Evolutionary conservation across 2,888 invertebrate genomes (phyloP), one percentile per base, ranked within the genome.

Genomic region (Scaptodrosophila latifasciaeformis): DNA sequence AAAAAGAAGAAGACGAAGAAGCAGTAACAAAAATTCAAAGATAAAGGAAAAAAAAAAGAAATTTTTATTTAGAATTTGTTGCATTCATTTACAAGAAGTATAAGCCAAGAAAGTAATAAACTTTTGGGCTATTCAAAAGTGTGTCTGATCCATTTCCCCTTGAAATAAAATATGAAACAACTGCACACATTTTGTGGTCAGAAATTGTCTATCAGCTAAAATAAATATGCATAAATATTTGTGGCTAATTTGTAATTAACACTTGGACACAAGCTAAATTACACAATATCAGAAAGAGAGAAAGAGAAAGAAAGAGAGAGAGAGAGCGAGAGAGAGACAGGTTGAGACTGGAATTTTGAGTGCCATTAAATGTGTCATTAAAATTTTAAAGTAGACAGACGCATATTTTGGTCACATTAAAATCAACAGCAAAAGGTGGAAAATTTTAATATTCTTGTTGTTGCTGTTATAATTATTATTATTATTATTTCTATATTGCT

Each of bases 181-280:
- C 71, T 77, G 71, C 78, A 71, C 70, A 77, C 78, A 71, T 74
- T 70, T 55, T 75, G 71, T 44, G 71, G 69, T 58, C 49, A 45
- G 34, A 27, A 57, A 55, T 58, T 56, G 51, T 53, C 50, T 62
- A 58, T 53, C 54, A 55, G 34, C 68, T 45, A 18, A 17, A 18
- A 37, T 37, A 10, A 17, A 5, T 5, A 17, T 17, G 17, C 17
- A 37, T 37, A 37, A 17, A 37, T 37, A 37, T 37, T 40, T 40
- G 40, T 19, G 9, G 19, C 40, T 40, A 40, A 40, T 40, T 40
- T 40, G 21, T 40, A 40, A 40, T 40, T 40, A 40, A 40, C 40
- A 40, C 40, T 40, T 40, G 2, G 19, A 2, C 31, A n/a, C 3
- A 15, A 7, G 15, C 15, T n/a, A n/a, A n/a, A n/a, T n/a, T n/a